A percentile compares a stretch with the other conserved stretches of the same genome.
Evolutionary conservation across 2,797 vertebrate genomes (phyloP).

Genomic region (Cuniculus paca): DNA sequence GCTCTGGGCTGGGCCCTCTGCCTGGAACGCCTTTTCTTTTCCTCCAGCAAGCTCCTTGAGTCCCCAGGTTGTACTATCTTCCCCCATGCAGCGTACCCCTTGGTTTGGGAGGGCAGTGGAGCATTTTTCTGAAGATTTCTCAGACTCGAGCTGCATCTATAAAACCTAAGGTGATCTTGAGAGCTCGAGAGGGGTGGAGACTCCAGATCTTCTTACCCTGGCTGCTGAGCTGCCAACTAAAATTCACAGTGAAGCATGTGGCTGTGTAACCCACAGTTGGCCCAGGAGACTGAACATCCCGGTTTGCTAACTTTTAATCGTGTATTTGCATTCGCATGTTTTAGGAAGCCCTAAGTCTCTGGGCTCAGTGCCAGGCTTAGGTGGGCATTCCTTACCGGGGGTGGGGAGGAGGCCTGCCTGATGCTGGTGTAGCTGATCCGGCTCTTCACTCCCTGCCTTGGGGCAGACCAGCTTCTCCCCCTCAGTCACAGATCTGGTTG

Average conservation of each 20-base stretch:
- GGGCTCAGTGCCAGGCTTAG: constrained; percentile 85
- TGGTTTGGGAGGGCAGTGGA: neutral
- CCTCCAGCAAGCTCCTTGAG: neutral
- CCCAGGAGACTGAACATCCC: constrained; percentile 83
- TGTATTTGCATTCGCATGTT: constrained; percentile 87
- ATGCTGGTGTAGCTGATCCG: neutral
- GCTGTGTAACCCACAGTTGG: constrained; percentile 81
- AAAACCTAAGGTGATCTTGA: neutral
- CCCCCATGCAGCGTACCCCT: neutral
- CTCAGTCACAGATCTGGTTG: constrained; percentile 47
- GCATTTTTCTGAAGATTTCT: neutral
- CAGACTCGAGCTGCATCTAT: neutral
- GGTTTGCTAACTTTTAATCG: constrained; percentile 88
- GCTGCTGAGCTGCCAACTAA: constrained; percentile 77
- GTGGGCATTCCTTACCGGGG: constrained; percentile 75
- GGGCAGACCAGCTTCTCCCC: constrained; percentile 34
- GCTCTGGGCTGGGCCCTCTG: neutral
- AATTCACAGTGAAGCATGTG: constrained; percentile 82
- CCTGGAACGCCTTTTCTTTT: neutral
- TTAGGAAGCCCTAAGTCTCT: constrained; percentile 86
- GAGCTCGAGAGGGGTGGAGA: neutral
- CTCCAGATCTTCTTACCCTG: constrained; percentile 55
- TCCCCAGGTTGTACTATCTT: neutral
- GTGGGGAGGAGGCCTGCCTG: too few species aligned
- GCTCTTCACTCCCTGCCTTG: neutral